These are phyloP conservation scores for Asteroscopus sphinx DNA, from an alignment of 2,888 invertebrate genomes.

Conservation along the genomic window DNA sequence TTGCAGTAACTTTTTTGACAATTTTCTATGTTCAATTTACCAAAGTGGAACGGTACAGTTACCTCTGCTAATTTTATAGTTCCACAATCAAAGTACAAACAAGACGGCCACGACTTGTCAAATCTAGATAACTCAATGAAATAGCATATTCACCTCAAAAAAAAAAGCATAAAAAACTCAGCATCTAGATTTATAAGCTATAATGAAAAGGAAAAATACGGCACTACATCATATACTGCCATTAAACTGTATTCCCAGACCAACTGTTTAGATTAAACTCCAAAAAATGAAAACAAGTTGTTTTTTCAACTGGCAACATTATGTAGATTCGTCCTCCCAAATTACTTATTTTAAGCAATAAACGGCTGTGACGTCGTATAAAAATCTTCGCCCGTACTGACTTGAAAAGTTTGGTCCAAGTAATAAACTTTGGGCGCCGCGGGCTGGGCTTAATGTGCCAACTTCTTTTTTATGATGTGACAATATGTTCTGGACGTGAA, in stretches of 20 bases:
- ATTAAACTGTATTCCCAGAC: conserved; percentile 37
- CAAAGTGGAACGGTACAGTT: too few relatives aligned
- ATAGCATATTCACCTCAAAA: too few relatives aligned
- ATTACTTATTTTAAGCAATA: conserved; percentile 87
- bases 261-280: conserved; percentile 70
- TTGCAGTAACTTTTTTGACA: too few relatives aligned
- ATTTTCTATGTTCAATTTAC: too few relatives aligned
- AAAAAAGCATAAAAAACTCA: background rate
- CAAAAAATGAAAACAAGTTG: conserved; percentile 76
- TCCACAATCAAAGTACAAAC: too few relatives aligned
- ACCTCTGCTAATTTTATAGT: too few relatives aligned
- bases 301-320: conserved; percentile 79
- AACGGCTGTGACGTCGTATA: conserved; percentile 81
- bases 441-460: conserved; percentile 47
- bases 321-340: conserved; percentile 84
- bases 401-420: conserved; percentile 62
- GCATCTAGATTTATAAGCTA: background rate
- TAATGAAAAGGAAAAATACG: background rate
- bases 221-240: background rate
- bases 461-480: conserved; percentile 60
- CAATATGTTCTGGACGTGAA: conserved; percentile 51
- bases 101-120: too few relatives aligned
- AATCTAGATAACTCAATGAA: too few relatives aligned
- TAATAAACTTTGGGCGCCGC: conserved; percentile 50
- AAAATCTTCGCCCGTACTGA: conserved; percentile 79